Percentiles rank a stretch among this genome's conserved stretches.
Conservation (phyloP, 2,113 vertebrate species). For the Pelusios castaneus region DNA sequence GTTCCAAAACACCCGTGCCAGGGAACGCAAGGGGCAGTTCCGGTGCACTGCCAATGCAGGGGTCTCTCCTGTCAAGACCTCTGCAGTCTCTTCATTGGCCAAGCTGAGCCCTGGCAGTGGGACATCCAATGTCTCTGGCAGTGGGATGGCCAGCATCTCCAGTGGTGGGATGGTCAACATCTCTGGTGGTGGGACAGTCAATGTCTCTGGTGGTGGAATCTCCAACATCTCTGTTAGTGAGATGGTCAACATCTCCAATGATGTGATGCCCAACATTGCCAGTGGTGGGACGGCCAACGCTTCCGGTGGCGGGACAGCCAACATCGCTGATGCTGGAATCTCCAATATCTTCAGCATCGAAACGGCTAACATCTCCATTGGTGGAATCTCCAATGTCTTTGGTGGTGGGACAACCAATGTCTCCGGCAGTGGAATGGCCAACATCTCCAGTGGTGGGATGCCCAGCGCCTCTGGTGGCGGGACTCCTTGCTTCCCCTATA, state of each 20-base stretch:
- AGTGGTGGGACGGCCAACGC: too few species aligned
- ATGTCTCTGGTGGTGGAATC: too few species aligned
- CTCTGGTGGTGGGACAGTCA: neutral
- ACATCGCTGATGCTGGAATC: neutral
- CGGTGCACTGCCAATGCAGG: conserved; percentile 78
- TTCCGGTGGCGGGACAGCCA: neutral
- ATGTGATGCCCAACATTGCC: neutral
- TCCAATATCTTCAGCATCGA: accelerated
- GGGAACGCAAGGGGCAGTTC: conserved; percentile 91
- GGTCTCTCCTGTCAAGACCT: conserved; percentile 74
- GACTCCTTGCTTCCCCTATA: neutral
- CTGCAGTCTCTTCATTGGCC: conserved; percentile 68
- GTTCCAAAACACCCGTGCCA: conserved; percentile 94
- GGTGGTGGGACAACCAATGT: neutral
- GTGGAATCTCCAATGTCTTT: too few species aligned
- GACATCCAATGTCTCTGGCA: neutral
- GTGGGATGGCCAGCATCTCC: neutral
- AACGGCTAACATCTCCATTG: neutral
- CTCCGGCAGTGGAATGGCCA: too few species aligned
- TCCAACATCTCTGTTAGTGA: too few species aligned
- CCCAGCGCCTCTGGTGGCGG: neutral
- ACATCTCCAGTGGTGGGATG: neutral
- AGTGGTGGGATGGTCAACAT: too few species aligned
- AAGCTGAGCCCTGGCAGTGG: conserved; percentile 54
- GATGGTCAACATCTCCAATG: neutral